Evolutionary conservation across 92 coral and sea anemone genomes (phyloP).

Genomic region (Pocillopora grandis): DNA sequence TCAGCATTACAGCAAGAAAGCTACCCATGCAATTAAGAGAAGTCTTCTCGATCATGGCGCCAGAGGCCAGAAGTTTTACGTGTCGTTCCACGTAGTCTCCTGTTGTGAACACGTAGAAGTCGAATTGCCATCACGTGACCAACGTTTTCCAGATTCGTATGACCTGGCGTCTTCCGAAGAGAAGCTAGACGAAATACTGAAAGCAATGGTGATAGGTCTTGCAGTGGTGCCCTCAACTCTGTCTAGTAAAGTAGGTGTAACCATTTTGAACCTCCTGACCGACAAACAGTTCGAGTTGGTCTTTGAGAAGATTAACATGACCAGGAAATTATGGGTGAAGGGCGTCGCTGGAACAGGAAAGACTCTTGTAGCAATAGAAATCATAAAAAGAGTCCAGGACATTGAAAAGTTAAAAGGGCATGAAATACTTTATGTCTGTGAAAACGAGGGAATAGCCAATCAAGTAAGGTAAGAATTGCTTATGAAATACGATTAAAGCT

Average conservation of each 20-base stretch:
- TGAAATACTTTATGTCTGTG: constrained; percentile 31
- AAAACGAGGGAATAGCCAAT: constrained; percentile 6
- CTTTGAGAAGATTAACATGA: not conserved
- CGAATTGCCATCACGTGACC: not conserved
- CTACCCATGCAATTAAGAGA: not conserved
- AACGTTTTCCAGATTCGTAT: constrained; percentile 1
- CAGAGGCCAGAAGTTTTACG: not conserved
- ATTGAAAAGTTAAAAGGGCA: not conserved
- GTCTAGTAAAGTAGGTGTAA: constrained; percentile 11
- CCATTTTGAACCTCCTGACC: constrained; percentile 26
- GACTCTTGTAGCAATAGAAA: constrained; percentile 36
- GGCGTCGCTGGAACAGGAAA: constrained; percentile 49
- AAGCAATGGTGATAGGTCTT: constrained; percentile 14
- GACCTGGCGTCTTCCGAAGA: not conserved
- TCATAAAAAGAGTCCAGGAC: not conserved
- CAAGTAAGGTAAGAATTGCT: constrained; percentile 20
- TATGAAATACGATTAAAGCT: too few species aligned
- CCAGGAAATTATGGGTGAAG: constrained; percentile 27
- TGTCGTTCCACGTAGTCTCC: constrained; percentile 10
- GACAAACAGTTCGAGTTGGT: constrained; percentile 29
- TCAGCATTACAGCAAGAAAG: not conserved
- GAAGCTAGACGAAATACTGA: not conserved
- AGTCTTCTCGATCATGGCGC: constrained; percentile 18
- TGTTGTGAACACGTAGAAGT: not conserved
- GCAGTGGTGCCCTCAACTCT: not conserved